Conservation (phyloP, 2,888 invertebrate genomes). For the Gerris lacustris region DNA sequence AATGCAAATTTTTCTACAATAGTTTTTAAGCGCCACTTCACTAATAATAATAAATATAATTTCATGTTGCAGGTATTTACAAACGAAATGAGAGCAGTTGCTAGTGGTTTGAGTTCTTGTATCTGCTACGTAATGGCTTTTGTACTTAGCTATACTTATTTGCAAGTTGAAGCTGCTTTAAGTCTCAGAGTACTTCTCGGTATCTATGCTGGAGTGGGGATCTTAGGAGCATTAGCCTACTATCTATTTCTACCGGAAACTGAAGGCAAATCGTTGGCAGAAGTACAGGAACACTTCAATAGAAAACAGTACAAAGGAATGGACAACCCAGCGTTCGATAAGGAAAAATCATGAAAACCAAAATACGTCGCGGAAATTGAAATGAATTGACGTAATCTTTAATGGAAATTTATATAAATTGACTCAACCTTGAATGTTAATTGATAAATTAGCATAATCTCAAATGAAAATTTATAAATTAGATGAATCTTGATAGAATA, state of each 20-base stretch:
- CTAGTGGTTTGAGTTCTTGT: conserved; percentile 61
- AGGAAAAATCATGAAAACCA: conserved; percentile 11
- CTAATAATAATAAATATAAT: background rate
- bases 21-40: too few species aligned
- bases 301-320: conserved; percentile 13
- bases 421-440: too few species aligned
- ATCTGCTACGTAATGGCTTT: conserved; percentile 65
- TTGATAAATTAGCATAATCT: too few species aligned
- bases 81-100: conserved; percentile 53
- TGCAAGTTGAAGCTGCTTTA: conserved; percentile 24
- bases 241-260: conserved; percentile 68
- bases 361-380: too few species aligned
- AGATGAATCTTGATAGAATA: too few species aligned
- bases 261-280: conserved; percentile 59
- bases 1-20: too few species aligned
- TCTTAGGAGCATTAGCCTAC: conserved; percentile 50
- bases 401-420: too few species aligned
- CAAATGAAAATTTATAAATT: too few species aligned
- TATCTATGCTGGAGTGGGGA: conserved; percentile 35
- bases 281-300: conserved; percentile 44
- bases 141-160: conserved; percentile 55
- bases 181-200: conserved; percentile 29
- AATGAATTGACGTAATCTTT: too few species aligned
- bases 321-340: conserved; percentile 12
- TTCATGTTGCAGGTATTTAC: conserved; percentile 45